Evolutionary conservation across 2,797 vertebrate species (phyloP), one percentile per base, ranked within the genome.

Genomic region (Hozukius guyotensis): DNA sequence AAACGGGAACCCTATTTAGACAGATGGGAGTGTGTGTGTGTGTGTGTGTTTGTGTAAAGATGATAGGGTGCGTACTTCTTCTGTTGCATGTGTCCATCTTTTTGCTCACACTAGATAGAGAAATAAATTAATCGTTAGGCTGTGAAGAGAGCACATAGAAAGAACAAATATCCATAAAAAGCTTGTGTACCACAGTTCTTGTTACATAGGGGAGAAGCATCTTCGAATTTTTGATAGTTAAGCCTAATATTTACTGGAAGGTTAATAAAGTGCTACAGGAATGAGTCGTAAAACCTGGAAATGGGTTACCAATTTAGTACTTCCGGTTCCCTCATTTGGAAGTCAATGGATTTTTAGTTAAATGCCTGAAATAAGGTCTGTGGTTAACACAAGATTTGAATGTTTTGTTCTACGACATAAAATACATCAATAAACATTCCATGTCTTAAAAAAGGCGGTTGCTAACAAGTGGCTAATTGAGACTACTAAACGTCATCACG

Each of bases 1-100:
- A 93, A 90, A 95, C 46, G 62, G 63, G 87, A 93, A 82, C 91
- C 90, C 85, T 86, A 72, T 80, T 77, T 82, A 87, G 88, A 88
- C 77, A 90, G 82, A 82, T 81, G 77, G 79, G 84, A 22, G 4
- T 52, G 49, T 52, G 62, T 14, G 8, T 52, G 46, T 46, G 61
- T 20, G 20, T 9, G n/a, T 70, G 6, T 52, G 49, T 52, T 83
- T 59, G 72, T 70, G 74, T 62, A 22, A 56, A 64, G 75, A 75
- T 74, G 78, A 84, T 42, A 68, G 80, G 27, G 74, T 72, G 87
- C 88, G 72, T 70, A 25, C 59, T 81, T 83, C 63, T 78, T 82
- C 55, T 69, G 2, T 69, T 83, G 46, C 53, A 32, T 80, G 66
- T 68, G 68, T 69, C 59, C 65, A 20, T 73, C 42, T 36, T 76